Conservation (phyloP, 1,140 invertebrate genomes). For the Brachionus paranguensis region DNA sequence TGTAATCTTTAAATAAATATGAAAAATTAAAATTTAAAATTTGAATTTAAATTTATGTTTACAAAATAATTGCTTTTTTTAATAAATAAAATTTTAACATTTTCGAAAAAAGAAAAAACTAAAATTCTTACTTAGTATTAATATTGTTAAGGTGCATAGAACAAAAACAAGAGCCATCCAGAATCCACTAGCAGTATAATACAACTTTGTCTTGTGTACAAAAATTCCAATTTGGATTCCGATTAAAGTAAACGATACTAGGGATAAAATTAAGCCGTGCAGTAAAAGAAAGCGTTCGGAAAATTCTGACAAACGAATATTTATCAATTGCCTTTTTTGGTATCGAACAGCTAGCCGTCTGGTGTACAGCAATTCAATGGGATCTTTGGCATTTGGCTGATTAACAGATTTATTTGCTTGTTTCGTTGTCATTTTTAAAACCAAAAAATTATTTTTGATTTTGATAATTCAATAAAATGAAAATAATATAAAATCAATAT, state of each 20-base stretch:
- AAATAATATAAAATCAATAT: constrained; percentile 31
- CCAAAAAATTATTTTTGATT: background rate
- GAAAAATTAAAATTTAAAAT: too few species aligned
- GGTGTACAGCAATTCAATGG: background rate
- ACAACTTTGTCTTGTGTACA: background rate
- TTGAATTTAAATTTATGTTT: too few species aligned
- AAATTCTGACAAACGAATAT: background rate
- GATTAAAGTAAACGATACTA: background rate
- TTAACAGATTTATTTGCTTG: background rate
- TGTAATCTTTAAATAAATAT: too few species aligned
- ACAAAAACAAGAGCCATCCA: background rate
- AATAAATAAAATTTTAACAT: too few species aligned
- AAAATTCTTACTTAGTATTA: background rate
- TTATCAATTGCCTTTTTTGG: constrained; percentile 7
- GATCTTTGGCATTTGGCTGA: background rate
- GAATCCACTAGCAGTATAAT: background rate
- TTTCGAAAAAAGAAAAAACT: background rate
- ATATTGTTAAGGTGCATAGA: background rate
- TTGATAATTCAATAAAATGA: constrained; percentile 4
- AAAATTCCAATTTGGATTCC: constrained; percentile 5
- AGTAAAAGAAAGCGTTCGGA: background rate
- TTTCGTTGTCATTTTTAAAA: background rate
- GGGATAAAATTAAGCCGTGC: background rate
- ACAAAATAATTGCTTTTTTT: too few species aligned
- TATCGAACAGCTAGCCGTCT: background rate